A percentile compares a stretch with the other conserved stretches of the same genome.
These are phyloP conservation scores for Parochlus steinenii DNA, from an alignment of 2,888 invertebrate species.

Conservation along the genomic window DNA sequence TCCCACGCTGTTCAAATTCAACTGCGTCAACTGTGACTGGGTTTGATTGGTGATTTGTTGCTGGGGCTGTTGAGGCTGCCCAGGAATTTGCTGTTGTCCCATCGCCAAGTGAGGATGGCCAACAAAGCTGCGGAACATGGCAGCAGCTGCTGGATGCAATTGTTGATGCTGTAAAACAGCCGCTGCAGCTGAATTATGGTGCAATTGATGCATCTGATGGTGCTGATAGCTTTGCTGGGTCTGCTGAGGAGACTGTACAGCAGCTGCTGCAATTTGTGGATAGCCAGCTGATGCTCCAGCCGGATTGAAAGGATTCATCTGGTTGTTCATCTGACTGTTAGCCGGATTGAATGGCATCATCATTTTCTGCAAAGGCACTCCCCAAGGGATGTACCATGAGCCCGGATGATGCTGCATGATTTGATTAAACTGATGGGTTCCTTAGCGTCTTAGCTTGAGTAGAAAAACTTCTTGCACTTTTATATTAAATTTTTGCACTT, in stretches of 20 bases:
- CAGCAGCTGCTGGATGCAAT: slow-evolving; percentile 19
- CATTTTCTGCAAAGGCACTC: slow-evolving; percentile 45
- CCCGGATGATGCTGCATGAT: slow-evolving; percentile 33
- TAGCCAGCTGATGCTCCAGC: neutral
- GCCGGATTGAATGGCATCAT: slow-evolving; percentile 41
- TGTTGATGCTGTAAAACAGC: slow-evolving; percentile 13
- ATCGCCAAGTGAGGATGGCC: slow-evolving; percentile 22
- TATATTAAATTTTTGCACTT: no score
- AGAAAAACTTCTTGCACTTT: no score
- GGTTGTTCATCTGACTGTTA: slow-evolving; percentile 22
- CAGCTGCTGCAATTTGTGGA: slow-evolving; percentile 14
- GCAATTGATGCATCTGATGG: slow-evolving; percentile 11
- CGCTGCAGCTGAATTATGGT: slow-evolving; percentile 11
- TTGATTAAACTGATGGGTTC: no score
- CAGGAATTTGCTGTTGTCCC: slow-evolving; percentile 18
- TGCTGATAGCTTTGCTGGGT: slow-evolving; percentile 15
- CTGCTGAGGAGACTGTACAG: slow-evolving; percentile 18
- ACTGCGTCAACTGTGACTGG: slow-evolving; percentile 19
- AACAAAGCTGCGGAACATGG: slow-evolving; percentile 27
- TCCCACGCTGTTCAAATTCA: slow-evolving; percentile 23
- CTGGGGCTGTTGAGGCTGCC: slow-evolving; percentile 18
- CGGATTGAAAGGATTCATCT: slow-evolving; percentile 9
- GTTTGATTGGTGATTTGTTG: slow-evolving; percentile 14
- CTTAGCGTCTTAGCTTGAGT: no score
- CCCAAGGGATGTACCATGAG: slow-evolving; percentile 54